phyloP scores from a whole-genome alignment of 2,113 vertebrate genomes.

The Scolopax mira region DNA sequence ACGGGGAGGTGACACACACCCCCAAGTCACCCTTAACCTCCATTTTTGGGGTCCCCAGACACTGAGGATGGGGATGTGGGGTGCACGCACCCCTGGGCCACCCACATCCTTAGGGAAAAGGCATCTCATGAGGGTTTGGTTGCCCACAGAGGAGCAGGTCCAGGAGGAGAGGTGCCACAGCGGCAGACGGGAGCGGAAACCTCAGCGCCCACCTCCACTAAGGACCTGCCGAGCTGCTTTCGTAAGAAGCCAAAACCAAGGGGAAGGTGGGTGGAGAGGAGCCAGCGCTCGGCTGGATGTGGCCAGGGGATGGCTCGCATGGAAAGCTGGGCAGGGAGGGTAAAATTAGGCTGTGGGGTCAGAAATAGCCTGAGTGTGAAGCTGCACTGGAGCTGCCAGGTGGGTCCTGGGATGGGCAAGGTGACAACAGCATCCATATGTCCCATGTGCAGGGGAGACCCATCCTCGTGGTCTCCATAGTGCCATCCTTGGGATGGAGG shows the following conservation, averaged over 20 bases:
- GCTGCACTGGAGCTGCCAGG: neutral
- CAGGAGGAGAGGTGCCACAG: neutral
- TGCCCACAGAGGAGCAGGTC: neutral
- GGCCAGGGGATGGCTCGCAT: rapidly evolving
- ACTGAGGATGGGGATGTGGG: neutral
- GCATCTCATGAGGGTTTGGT: neutral
- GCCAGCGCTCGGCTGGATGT: neutral
- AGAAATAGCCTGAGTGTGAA: neutral
- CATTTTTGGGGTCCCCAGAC: neutral
- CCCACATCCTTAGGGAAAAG: neutral
- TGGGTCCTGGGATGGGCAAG: neutral
- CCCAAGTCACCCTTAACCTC: neutral
- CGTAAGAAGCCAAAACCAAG: neutral
- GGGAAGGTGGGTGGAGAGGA: neutral
- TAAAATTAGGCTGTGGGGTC: neutral
- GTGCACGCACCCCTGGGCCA: neutral
- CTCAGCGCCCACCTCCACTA: rapidly evolving
- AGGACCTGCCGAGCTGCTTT: neutral
- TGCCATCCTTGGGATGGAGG: neutral
- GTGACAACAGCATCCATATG: neutral
- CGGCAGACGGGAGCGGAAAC: neutral
- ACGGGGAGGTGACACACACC: rapidly evolving
- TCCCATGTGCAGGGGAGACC: neutral
- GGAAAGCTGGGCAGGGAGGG: neutral
- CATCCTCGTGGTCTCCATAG: rapidly evolving